A percentile compares a stretch with the other conserved stretches of the same genome.
Conservation (phyloP, 2,113 vertebrate genomes). For the Suricata suricatta region DNA sequence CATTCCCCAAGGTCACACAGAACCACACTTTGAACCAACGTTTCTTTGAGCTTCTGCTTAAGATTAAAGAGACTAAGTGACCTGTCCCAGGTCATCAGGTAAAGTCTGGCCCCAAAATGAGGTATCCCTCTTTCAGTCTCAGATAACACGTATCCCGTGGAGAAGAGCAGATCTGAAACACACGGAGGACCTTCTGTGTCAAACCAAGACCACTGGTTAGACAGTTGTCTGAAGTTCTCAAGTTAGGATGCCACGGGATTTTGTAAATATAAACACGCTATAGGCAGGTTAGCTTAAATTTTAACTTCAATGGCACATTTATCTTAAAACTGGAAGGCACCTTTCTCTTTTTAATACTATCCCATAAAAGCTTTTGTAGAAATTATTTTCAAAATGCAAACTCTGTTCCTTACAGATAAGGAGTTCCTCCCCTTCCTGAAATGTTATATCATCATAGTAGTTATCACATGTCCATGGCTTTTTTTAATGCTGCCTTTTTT, state of each 20-base stretch:
- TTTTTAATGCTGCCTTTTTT: neutral
- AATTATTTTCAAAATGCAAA: neutral
- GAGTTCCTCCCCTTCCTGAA: neutral
- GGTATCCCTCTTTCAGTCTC: too few species aligned
- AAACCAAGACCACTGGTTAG: neutral
- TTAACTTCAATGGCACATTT: neutral
- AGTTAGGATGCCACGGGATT: neutral
- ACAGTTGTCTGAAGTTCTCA: neutral
- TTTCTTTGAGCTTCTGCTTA: neutral
- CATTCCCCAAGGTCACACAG: neutral
- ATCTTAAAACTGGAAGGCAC: neutral
- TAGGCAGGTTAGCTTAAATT: neutral
- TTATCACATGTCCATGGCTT: neutral
- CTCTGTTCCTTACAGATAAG: neutral
- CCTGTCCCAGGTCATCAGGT: neutral
- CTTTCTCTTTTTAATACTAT: neutral
- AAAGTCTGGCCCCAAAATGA: neutral
- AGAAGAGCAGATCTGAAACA: neutral
- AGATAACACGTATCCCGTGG: accelerated
- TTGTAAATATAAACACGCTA: neutral
- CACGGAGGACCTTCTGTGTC: neutral
- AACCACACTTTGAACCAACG: neutral
- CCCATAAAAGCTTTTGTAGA: neutral
- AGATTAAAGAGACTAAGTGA: neutral
- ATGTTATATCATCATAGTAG: accelerated